A percentile compares a stretch with the other conserved stretches of the same genome.
Conservation (phyloP, 2,888 invertebrate species). For the Isoperla grammatica region DNA sequence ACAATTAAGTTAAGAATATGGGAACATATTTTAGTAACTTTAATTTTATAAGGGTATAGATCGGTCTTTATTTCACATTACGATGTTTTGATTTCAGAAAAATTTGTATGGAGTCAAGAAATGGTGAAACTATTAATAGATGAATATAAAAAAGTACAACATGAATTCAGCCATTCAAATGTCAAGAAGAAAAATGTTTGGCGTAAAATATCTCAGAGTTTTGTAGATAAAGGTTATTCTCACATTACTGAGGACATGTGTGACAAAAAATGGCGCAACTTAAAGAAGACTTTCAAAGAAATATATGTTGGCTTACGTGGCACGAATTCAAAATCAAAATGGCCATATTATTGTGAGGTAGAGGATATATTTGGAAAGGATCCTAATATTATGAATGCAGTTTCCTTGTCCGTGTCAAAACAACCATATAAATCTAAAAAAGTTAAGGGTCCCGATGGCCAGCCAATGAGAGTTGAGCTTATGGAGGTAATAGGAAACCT, state of each 20-base stretch:
- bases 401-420: constrained; percentile 1
- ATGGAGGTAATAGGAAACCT: constrained; percentile 26
- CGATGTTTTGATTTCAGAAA: constrained; percentile 18
- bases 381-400: constrained; percentile 28
- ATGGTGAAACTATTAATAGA: constrained; percentile 21
- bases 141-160: constrained; percentile 24
- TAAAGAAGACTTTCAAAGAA: constrained; percentile 30
- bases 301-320: constrained; percentile 28
- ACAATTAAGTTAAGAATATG: too few species aligned
- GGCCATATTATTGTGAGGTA: constrained; percentile 28
- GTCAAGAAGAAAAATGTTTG: constrained; percentile 28
- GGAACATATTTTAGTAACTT: too few species aligned
- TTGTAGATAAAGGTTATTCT: constrained; percentile 23
- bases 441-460: constrained; percentile 23
- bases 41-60: too few species aligned
- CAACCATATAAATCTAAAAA: constrained; percentile 10
- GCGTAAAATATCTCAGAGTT: constrained; percentile 26
- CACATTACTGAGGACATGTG: constrained; percentile 28
- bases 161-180: constrained; percentile 23
- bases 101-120: constrained; percentile 21
- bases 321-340: constrained; percentile 22
- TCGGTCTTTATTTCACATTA: too few species aligned
- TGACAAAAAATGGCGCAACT: constrained; percentile 29
- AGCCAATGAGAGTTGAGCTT: constrained; percentile 27
- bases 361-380: constrained; percentile 28